These are phyloP conservation scores for Brienomyrus brachyistius DNA, from an alignment of 2,113 vertebrate genomes.

Conservation along the genomic window DNA sequence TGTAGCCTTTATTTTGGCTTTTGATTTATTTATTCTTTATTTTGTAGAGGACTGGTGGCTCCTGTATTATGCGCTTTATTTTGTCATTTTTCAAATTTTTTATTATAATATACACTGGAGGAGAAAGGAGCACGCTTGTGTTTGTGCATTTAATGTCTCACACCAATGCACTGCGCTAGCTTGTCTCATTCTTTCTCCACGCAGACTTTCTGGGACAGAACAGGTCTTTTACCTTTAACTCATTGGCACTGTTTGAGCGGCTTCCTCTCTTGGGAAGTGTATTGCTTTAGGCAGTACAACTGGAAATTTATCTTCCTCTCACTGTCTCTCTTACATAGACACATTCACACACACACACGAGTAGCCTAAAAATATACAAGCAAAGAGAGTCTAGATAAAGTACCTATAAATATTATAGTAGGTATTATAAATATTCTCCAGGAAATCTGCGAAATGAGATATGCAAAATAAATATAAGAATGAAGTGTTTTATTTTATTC, in stretches of 20 bases:
- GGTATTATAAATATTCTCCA: no score
- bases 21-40: background rate
- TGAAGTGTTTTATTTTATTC: background rate
- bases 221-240: slow-evolving; percentile 22
- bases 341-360: background rate
- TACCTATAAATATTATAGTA: background rate
- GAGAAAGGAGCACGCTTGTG: background rate
- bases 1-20: background rate
- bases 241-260: slow-evolving; percentile 42
- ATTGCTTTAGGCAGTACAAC: slow-evolving; percentile 62
- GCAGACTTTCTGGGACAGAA: slow-evolving; percentile 18
- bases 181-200: slow-evolving; percentile 13
- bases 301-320: slow-evolving; percentile 42
- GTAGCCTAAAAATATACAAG: slow-evolving; percentile 6
- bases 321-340: slow-evolving; percentile 26
- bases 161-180: background rate
- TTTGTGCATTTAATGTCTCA: background rate
- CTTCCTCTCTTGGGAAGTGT: slow-evolving; percentile 54
- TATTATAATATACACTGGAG: background rate
- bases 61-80: background rate
- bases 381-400: background rate
- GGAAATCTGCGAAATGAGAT: background rate
- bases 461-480: background rate
- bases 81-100: background rate
- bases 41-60: background rate